Base-by-base conservation (phyloP, 2,113 vertebrate species). In the Microtus ochrogaster region DNA sequence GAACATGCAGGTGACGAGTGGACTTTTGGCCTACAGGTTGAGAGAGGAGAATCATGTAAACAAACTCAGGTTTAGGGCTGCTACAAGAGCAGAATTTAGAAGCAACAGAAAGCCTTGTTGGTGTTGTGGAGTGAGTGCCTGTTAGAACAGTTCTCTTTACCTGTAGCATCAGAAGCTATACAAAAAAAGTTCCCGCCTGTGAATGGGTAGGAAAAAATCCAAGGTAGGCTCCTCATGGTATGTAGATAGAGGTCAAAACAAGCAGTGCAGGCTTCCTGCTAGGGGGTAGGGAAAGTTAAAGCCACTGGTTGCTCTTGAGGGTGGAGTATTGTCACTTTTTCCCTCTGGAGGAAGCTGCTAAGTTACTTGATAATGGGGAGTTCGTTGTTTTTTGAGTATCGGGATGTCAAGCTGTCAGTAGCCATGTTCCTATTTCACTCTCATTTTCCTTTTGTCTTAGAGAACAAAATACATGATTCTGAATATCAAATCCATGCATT, bases 241-340 rank as follows among this genome's bases (percentile, higher is more conserved):
- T 81, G 84, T 36, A 77, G 65, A 70, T 14, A 30, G 28, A 83
- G 33, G 14, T 55, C 16, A 52, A 41, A 73, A 30, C 39, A n/a
- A 66, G 77, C 39, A 47, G 44, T 61, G 13, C 0, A 4, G 58
- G 58, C n/a, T 96, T 74, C n/a, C 63, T 93, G 24, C 92, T 95
- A 81, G 89, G 81, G 92, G 89, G n/a, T 89, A 88, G n/a, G 55
- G 55, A 58, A 95, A 94, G 44, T 95, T 81, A 52, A 72, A 97
- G 93, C 70, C 72, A 88, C 97, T 97, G 96, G 96, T 97, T 98
- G 95, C 98, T 98, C 97, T 92, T 94, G 82, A 98, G 98, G 97
- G 97, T 98, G 39, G 39, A 16, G n/a, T 84, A 97, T 36, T 98
- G 94, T 97, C 97, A n/a, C 41, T 91, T 94, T 90, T 58, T 58